Evolutionary conservation across 2,797 vertebrate species (phyloP).

Genomic region (Crocodylus rhombifer): DNA sequence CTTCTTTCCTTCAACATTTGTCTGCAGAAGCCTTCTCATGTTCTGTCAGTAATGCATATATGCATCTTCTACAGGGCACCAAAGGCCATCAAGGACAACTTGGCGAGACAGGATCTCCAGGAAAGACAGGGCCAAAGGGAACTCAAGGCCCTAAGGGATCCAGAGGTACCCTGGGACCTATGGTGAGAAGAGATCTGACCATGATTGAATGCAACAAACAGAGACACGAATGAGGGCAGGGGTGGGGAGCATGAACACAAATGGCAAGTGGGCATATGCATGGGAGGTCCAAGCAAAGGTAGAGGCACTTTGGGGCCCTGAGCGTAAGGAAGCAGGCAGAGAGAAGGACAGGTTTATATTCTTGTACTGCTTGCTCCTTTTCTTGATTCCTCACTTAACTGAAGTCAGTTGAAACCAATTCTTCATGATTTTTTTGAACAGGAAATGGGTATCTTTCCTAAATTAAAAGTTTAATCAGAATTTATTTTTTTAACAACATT

Average conservation of each 20-base stretch:
- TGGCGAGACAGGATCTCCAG: conserved; percentile 91
- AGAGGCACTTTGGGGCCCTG: not conserved
- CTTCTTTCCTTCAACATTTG: not conserved
- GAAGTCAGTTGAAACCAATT: not conserved
- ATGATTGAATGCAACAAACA: not conserved
- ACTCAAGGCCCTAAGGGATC: conserved; percentile 95
- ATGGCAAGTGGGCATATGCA: not conserved
- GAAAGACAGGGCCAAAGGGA: conserved; percentile 90
- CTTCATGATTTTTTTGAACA: not conserved
- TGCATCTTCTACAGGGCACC: conserved; percentile 85
- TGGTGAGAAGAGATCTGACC: conserved; percentile 85
- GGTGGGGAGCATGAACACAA: not conserved
- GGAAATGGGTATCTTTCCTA: not conserved
- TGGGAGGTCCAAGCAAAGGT: not conserved
- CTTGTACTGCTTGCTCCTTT: not conserved
- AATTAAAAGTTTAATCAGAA: not conserved
- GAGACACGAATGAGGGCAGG: not conserved
- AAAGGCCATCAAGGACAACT: conserved; percentile 95
- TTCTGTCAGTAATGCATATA: not conserved
- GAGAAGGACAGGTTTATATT: not conserved
- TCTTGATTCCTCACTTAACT: not conserved
- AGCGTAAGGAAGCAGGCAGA: not conserved
- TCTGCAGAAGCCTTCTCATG: not conserved
- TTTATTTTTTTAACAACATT: too few species aligned
- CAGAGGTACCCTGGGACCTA: conserved; percentile 94